A percentile compares a stretch with the other conserved stretches of the same genome.
phyloP scores from a whole-genome alignment of 2,888 invertebrate species.

The Trisateles emortualis region DNA sequence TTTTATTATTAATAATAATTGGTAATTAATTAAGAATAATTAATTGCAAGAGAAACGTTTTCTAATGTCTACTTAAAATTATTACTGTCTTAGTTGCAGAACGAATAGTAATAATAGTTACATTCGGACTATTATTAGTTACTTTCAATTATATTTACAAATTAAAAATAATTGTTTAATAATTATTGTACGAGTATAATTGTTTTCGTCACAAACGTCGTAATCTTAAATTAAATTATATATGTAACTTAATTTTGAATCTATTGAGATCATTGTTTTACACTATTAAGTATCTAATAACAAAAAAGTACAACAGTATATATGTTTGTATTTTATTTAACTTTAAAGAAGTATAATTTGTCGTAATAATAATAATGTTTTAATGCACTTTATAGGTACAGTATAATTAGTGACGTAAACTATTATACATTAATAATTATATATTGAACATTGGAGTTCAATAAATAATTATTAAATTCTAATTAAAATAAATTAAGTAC shows the following conservation, averaged over 20 bases:
- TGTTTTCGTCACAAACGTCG: constrained; percentile 54
- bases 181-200: constrained; percentile 35
- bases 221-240: constrained; percentile 8
- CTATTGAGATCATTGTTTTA: constrained; percentile 15
- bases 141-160: constrained; percentile 54
- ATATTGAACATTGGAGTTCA: too few species aligned
- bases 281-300: neutral
- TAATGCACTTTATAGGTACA: neutral
- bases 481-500: constrained; percentile 1
- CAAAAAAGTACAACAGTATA: neutral
- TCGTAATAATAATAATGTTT: too few species aligned
- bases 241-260: constrained; percentile 4
- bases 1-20: constrained; percentile 74
- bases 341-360: neutral
- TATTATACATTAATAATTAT: neutral
- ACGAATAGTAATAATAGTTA: constrained; percentile 68
- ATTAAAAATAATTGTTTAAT: constrained; percentile 47
- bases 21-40: constrained; percentile 78
- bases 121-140: constrained; percentile 55
- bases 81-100: constrained; percentile 68
- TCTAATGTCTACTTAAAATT: constrained; percentile 82
- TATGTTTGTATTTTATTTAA: neutral
- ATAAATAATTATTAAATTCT: neutral
- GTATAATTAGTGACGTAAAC: neutral
- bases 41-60: constrained; percentile 77